Base-by-base conservation (phyloP, 2,113 vertebrate species). In the Odontesthes bonariensis region DNA sequence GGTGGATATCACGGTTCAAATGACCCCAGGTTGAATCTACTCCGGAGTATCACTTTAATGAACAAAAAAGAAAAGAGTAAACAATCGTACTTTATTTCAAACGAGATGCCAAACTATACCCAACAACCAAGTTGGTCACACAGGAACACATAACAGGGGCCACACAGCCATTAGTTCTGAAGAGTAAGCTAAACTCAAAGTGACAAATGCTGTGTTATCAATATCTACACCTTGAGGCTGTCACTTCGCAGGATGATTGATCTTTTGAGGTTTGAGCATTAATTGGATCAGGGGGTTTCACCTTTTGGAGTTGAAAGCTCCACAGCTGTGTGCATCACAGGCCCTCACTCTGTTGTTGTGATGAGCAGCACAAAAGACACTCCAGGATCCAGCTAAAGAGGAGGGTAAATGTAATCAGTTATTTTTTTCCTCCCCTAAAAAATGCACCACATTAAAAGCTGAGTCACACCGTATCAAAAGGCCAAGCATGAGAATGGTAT, bases 331-430 rank as follows among this genome's bases (percentile, higher is more conserved):
- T 8, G 11, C 54, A 60, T 93, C 89, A 19, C 91, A 93, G 0
- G 77, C 89, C 42, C 87, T 84, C 58, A 87, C 73, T 81, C 92
- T 88, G 83, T 91, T 93, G 63, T 90, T 88, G 79, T 89, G 85
- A 60, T 91, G 89, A 33, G 81, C 61, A 12, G 73, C 76, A 70
- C 88, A 91, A 55, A 92, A 67, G 35, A 86, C 51, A n/a, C 87
- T 86, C 90, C 85, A 93, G 5, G 86, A 73, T 71, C 57, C 70
- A 11, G 65, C 88, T 90, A 32, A 10, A 78, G 54, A 67, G 20
- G 55, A 1, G 59, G 12, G 17, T 0, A 46, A 61, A 59, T 31
- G 13, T 4, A 40, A 32, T 17, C 32, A 27, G 31, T 73, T 17
- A 4, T 33, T 20, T n/a, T 2, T 52, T n/a, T 14, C 22, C 44